Percentiles rank a stretch among this genome's conserved stretches.
Evolutionary conservation across 2,797 vertebrate genomes (phyloP).

Genomic region (Halcyon smyrnensis): DNA sequence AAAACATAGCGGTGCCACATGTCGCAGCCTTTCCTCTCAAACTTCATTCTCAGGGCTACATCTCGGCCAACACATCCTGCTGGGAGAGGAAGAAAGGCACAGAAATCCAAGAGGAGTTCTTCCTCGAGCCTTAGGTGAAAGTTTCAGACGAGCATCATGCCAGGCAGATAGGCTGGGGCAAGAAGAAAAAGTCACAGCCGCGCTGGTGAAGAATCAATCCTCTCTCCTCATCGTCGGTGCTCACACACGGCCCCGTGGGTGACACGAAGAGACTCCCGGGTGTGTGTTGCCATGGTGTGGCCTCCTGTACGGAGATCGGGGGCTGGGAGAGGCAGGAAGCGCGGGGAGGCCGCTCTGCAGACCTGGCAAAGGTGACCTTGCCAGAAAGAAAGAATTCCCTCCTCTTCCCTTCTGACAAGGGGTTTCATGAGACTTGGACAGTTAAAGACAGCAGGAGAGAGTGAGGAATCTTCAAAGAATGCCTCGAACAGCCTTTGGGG

Average conservation of each 20-base stretch:
- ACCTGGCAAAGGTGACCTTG: conserved; percentile 39
- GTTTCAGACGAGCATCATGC: conserved; percentile 1
- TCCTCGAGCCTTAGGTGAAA: conserved; percentile 41
- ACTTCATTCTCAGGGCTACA: conserved; percentile 50
- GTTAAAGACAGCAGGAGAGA: background rate
- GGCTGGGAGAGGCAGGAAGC: conserved; percentile 46
- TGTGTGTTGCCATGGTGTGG: conserved; percentile 80
- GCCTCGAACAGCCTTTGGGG: background rate
- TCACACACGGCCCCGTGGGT: conserved; percentile 49
- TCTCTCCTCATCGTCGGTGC: background rate
- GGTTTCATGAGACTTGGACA: background rate
- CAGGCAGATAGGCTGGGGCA: background rate
- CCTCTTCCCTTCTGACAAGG: background rate
- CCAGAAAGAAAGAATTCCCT: background rate
- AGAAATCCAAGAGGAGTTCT: conserved; percentile 1
- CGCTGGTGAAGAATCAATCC: background rate
- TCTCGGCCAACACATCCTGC: conserved; percentile 55
- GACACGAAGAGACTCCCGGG: conserved; percentile 76
- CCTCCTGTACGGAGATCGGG: conserved; percentile 69
- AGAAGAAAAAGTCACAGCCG: background rate
- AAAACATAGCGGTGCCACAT: conserved; percentile 81
- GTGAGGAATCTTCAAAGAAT: background rate
- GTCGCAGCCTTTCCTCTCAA: conserved; percentile 29
- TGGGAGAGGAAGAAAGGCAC: conserved; percentile 18
- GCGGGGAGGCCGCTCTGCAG: background rate